phyloP scores from a whole-genome alignment of 2,888 invertebrate species.

The Eilema griseolum region DNA sequence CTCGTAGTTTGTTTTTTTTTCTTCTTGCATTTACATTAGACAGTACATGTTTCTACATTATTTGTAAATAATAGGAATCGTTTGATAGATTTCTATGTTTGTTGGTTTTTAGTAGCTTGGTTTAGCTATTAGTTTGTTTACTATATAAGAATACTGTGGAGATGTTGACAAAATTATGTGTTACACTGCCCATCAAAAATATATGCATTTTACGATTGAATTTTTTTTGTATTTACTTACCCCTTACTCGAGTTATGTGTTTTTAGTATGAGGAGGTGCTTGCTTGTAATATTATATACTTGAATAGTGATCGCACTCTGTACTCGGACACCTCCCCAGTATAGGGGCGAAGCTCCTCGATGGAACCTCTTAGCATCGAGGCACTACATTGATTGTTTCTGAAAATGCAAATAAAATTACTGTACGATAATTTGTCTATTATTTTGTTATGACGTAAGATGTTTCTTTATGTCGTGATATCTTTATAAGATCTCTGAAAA shows the following conservation, averaged over 20 bases:
- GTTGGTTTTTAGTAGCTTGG: background rate
- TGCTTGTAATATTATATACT: background rate
- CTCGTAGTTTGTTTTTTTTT: background rate
- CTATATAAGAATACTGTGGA: background rate
- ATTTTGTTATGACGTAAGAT: conserved; percentile 31
- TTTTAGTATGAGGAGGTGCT: background rate
- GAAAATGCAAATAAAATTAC: conserved; percentile 46
- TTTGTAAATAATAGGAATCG: background rate
- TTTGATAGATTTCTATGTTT: background rate
- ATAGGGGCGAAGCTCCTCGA: conserved; percentile 3
- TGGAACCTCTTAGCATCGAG: background rate
- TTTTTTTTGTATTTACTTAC: background rate
- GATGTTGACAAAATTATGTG: conserved; percentile 12
- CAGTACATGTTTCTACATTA: background rate
- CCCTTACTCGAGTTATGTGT: background rate
- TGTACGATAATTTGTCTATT: conserved; percentile 45
- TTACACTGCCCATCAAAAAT: background rate
- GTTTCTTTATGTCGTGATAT: conserved; percentile 34
- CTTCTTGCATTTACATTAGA: background rate
- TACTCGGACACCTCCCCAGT: background rate
- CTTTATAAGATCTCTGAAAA: conserved; percentile 51
- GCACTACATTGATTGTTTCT: conserved; percentile 29
- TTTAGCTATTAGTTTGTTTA: background rate
- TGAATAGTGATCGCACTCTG: background rate
- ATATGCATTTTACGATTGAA: background rate